Percentiles rank a stretch among this genome's conserved stretches.
phyloP scores from a whole-genome alignment of 1,140 invertebrate species.

The Gonioctena quinquepunctata region DNA sequence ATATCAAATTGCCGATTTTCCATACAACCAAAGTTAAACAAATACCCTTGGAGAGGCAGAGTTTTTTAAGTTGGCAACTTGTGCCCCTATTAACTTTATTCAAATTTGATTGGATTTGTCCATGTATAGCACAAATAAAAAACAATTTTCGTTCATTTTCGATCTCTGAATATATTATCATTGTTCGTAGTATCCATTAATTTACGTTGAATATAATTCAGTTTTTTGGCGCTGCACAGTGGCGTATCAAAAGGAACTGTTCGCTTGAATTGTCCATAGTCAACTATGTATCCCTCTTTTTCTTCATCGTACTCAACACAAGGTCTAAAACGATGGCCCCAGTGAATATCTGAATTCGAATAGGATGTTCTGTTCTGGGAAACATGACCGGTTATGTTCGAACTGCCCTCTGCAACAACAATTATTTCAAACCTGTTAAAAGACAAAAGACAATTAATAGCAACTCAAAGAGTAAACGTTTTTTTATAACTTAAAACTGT shows the following conservation, averaged over 20 bases:
- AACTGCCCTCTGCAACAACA: constrained; percentile 80
- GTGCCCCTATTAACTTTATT: too few species aligned
- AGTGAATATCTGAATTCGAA: constrained; percentile 79
- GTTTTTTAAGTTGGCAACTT: too few species aligned
- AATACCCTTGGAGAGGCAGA: too few species aligned
- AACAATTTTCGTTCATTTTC: too few species aligned
- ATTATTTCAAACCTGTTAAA: constrained; percentile 79
- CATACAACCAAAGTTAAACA: too few species aligned
- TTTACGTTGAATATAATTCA: constrained; percentile 31
- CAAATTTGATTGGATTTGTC: too few species aligned
- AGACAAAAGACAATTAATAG: background rate
- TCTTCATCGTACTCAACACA: constrained; percentile 42
- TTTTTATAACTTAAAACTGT: background rate
- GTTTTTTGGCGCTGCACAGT: constrained; percentile 74
- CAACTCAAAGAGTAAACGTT: background rate
- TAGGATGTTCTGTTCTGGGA: constrained; percentile 80
- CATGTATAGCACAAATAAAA: too few species aligned
- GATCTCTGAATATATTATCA: too few species aligned
- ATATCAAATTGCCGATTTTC: too few species aligned
- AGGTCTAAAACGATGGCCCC: constrained; percentile 78
- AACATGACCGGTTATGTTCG: constrained; percentile 76
- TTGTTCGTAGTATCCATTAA: too few species aligned
- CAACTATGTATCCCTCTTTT: constrained; percentile 32
- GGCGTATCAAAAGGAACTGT: constrained; percentile 91
- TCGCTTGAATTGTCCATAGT: constrained; percentile 82